These are phyloP conservation scores for Atethmia centrago DNA, from an alignment of 2,888 invertebrate genomes.

Conservation along the genomic window DNA sequence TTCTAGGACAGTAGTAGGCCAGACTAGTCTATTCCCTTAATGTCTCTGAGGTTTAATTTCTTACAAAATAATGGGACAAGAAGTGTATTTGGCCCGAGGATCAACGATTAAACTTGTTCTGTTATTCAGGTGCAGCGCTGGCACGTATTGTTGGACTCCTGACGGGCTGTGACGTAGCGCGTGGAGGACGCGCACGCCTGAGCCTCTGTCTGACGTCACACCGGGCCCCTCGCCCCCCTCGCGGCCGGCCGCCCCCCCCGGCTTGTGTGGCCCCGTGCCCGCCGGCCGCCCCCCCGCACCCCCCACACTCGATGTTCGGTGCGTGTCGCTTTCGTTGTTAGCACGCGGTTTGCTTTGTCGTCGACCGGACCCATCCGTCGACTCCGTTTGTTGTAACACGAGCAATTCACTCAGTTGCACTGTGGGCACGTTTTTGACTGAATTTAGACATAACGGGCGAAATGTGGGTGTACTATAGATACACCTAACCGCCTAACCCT, in stretches of 20 bases:
- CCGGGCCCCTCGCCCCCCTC: constrained; percentile 37
- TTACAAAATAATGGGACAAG: background rate
- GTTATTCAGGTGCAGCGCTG: constrained; percentile 95
- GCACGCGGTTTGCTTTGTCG: constrained; percentile 58
- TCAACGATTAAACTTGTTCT: background rate
- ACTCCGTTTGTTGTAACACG: constrained; percentile 27
- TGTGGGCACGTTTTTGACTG: constrained; percentile 47
- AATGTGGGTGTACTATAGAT: too few species aligned
- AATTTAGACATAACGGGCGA: constrained; percentile 6
- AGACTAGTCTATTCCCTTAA: background rate
- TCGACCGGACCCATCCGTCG: constrained; percentile 36
- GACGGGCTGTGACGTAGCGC: constrained; percentile 88
- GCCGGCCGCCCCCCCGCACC: constrained; percentile 51
- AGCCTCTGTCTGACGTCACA: constrained; percentile 53
- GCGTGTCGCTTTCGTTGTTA: constrained; percentile 63
- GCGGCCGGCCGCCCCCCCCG: constrained; percentile 51
- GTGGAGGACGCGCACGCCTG: constrained; percentile 74
- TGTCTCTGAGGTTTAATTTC: background rate
- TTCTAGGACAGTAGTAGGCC: background rate
- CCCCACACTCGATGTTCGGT: constrained; percentile 34
- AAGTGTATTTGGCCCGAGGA: background rate
- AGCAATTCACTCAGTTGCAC: constrained; percentile 46
- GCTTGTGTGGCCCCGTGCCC: constrained; percentile 30
- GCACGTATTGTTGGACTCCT: constrained; percentile 96
- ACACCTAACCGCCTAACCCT: too few species aligned